These are phyloP conservation scores for Botrylloides violaceus DNA, from an alignment of 23 tunicate genomes.

Conservation along the genomic window DNA sequence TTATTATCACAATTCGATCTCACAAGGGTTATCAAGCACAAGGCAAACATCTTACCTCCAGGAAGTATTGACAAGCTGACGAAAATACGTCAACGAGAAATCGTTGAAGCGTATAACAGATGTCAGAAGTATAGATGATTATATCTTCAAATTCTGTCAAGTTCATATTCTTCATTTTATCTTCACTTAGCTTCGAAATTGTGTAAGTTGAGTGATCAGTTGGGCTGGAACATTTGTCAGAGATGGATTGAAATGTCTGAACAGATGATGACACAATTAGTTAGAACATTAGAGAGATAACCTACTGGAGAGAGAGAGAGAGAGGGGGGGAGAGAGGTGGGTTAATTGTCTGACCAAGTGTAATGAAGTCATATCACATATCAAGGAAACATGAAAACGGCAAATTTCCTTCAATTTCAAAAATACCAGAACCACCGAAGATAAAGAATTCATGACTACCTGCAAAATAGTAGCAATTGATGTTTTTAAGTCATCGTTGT, in stretches of 20 bases:
- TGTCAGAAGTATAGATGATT: conserved; percentile 44
- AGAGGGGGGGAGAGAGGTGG: no score
- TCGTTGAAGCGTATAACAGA: conserved; percentile 20
- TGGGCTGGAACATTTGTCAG: conserved; percentile 23
- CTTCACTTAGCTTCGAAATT: background rate
- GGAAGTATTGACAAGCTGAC: conserved; percentile 19
- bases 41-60: no score
- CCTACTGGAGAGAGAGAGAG: no score
- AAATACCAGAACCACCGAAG: no score
- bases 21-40: no score
- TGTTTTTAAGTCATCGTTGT: conserved; percentile 42
- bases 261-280: background rate
- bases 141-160: conserved; percentile 35
- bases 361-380: no score
- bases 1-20: no score
- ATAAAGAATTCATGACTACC: no score
- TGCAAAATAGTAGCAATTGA: conserved; percentile 49
- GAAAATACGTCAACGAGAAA: conserved; percentile 50
- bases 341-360: no score
- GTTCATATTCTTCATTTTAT: conserved; percentile 16
- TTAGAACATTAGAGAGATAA: no score
- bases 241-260: conserved; percentile 31
- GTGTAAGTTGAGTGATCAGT: conserved; percentile 5
- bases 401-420: no score
- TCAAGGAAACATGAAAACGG: no score